Conservation (phyloP, 2,888 invertebrate species). For the Ctenicera cuprea region DNA sequence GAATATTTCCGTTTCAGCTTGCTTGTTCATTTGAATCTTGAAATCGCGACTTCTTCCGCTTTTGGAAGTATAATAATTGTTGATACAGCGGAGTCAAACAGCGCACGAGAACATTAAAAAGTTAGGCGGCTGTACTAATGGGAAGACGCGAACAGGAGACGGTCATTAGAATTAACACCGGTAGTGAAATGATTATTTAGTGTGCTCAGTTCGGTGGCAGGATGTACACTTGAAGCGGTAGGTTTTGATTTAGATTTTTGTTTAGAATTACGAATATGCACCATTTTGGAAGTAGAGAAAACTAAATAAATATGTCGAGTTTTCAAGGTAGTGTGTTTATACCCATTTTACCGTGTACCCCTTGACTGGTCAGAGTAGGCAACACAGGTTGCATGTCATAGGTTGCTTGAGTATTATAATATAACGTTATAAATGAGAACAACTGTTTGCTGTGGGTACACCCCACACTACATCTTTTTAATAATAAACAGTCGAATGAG, state of each 20-base stretch:
- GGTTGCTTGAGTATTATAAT: too few relatives aligned
- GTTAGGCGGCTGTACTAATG: conserved; percentile 55
- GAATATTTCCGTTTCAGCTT: conserved; percentile 65
- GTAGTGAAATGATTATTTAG: conserved; percentile 60
- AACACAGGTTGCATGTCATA: too few relatives aligned
- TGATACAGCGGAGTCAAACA: conserved; percentile 37
- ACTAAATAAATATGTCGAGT: too few relatives aligned
- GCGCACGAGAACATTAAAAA: conserved; percentile 45
- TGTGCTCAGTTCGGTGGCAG: conserved; percentile 45
- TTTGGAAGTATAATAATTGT: conserved; percentile 21
- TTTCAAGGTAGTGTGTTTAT: too few relatives aligned
- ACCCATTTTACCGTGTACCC: too few relatives aligned
- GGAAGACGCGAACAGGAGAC: conserved; percentile 62
- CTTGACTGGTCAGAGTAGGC: too few relatives aligned
- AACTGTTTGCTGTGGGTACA: too few relatives aligned
- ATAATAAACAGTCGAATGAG: too few relatives aligned
- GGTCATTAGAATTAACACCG: conserved; percentile 61
- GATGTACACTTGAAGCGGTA: conserved; percentile 7
- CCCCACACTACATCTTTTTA: too few relatives aligned
- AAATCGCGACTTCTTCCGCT: conserved; percentile 21
- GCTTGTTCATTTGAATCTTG: conserved; percentile 11
- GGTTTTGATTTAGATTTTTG: conserved; percentile 5
- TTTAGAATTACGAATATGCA: too few relatives aligned
- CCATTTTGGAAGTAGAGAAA: too few relatives aligned
- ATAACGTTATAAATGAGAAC: too few relatives aligned